phyloP scores from a whole-genome alignment of 2,113 vertebrate species.

The Plecturocebus donacophilus region DNA sequence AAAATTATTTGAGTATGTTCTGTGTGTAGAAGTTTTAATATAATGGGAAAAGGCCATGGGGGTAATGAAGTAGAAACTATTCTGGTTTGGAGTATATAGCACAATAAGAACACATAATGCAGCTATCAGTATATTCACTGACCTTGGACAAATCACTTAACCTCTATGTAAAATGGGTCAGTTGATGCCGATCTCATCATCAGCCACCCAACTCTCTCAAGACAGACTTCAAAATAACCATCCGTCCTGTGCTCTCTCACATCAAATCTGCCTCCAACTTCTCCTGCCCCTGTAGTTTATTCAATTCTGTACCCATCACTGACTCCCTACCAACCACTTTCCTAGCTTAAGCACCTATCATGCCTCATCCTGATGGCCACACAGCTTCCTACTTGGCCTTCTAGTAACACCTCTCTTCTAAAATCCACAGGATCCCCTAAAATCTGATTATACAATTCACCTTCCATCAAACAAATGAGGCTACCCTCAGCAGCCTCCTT shows the following conservation, averaged over 20 bases:
- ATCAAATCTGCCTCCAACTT: not conserved
- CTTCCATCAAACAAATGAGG: not conserved
- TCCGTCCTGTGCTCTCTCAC: not conserved
- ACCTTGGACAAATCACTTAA: conserved; percentile 1
- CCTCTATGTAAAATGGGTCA: not conserved
- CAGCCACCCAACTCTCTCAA: not conserved
- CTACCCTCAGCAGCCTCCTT: not conserved
- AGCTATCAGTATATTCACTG: not conserved
- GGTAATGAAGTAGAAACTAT: conserved; percentile 67
- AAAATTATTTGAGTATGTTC: conserved; percentile 69
- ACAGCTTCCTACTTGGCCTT: not conserved
- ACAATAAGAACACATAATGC: not conserved
- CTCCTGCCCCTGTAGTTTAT: not conserved
- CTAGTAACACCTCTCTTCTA: not conserved
- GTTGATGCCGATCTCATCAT: not conserved
- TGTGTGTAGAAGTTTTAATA: conserved; percentile 51
- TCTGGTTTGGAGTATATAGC: conserved; percentile 33
- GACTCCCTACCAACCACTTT: not conserved
- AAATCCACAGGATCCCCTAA: not conserved
- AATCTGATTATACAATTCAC: not conserved
- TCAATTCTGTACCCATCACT: not conserved
- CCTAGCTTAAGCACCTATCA: not conserved
- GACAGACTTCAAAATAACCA: not conserved
- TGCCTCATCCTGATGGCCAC: not conserved
- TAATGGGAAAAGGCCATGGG: conserved; percentile 49